Conservation (phyloP, 2,113 vertebrate species). For the Campylorhamphus procurvoides region DNA sequence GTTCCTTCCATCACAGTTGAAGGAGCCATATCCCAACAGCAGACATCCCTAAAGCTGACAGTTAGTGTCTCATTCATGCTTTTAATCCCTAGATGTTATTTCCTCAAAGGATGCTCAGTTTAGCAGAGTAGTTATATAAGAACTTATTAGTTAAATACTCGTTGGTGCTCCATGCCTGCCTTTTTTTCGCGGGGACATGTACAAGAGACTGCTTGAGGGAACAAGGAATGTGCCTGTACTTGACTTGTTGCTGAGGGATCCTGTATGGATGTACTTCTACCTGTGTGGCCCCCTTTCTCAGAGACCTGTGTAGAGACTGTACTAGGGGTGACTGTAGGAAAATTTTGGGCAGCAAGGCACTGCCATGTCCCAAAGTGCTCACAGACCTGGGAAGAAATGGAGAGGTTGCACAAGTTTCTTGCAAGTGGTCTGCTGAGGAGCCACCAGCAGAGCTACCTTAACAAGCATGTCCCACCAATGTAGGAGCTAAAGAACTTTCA, state of each 20-base stretch:
- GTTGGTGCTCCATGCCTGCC: neutral
- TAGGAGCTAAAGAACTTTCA: neutral
- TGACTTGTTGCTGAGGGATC: neutral
- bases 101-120: neutral
- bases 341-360: neutral
- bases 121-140: neutral
- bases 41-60: neutral
- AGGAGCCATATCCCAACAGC: neutral
- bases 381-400: neutral
- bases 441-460: neutral
- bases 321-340: neutral
- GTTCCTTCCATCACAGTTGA: conserved; percentile 1
- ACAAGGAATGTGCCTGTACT: neutral
- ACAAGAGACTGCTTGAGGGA: neutral
- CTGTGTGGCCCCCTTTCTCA: neutral
- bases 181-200: neutral
- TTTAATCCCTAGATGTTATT: neutral
- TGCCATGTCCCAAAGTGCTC: neutral
- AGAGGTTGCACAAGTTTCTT: neutral
- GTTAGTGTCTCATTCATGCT: neutral
- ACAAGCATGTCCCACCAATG: neutral
- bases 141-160: neutral
- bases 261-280: neutral
- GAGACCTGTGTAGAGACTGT: neutral
- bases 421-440: neutral